Percentiles rank a stretch among this genome's conserved stretches.
Evolutionary conservation across 1,140 invertebrate species (phyloP).

Genomic region (Halesus radiatus): DNA sequence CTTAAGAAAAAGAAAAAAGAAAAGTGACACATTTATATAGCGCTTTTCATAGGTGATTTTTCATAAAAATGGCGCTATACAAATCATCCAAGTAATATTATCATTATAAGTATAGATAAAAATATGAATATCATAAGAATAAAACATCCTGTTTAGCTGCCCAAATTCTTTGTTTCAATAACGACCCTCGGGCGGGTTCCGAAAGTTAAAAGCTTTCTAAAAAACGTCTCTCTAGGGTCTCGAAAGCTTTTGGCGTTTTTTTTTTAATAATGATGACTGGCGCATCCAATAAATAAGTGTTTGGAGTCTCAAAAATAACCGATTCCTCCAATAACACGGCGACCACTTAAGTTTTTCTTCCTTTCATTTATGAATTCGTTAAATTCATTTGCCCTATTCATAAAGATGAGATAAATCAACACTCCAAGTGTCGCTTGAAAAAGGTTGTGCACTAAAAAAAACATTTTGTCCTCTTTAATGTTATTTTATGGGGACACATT

Average conservation of each 20-base stretch:
- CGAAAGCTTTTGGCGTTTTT: neutral
- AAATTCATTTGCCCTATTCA: neutral
- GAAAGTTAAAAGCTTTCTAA: neutral
- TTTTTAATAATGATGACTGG: conserved; percentile 3
- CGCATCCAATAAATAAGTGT: conserved; percentile 8
- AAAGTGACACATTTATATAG: too few species aligned
- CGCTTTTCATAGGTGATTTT: too few species aligned
- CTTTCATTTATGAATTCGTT: conserved; percentile 6
- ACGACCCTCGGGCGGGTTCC: neutral
- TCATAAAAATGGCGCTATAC: too few species aligned
- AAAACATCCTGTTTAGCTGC: neutral
- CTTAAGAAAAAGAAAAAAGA: too few species aligned
- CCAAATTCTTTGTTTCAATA: neutral
- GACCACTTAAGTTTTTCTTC: conserved; percentile 4
- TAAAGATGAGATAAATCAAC: neutral
- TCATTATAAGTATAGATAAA: neutral
- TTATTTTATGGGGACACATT: too few species aligned
- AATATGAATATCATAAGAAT: neutral
- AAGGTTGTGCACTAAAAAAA: neutral
- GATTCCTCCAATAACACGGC: conserved; percentile 7
- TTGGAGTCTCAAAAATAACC: neutral
- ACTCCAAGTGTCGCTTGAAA: neutral
- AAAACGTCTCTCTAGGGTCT: conserved; percentile 5
- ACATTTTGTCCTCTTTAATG: neutral
- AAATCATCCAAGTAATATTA: too few species aligned